A percentile compares a stretch with the other conserved stretches of the same genome.
phyloP scores from a whole-genome alignment of 2,113 vertebrate genomes.

The Eclectus roratus region DNA sequence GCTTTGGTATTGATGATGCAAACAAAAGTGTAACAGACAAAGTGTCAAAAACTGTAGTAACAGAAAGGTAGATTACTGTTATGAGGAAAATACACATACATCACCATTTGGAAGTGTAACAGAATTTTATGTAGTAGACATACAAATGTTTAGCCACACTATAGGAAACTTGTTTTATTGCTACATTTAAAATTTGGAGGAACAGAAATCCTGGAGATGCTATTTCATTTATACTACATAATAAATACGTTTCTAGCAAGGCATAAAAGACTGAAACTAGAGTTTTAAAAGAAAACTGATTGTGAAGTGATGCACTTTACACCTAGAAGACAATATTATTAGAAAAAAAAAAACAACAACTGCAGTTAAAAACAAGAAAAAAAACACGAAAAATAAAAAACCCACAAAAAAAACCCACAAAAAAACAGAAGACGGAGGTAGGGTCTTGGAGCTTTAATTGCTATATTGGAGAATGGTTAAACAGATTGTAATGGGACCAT shows the following conservation, averaged over 20 bases:
- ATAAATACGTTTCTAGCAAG: not conserved
- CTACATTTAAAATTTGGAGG: not conserved
- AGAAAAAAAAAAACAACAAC: not conserved
- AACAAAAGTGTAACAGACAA: not conserved
- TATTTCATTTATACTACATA: conserved; percentile 9
- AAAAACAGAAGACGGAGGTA: not conserved
- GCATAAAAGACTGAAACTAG: not conserved
- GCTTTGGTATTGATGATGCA: not conserved
- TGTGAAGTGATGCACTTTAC: not conserved
- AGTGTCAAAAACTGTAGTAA: not conserved
- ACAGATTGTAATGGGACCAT: not conserved
- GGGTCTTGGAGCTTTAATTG: not conserved
- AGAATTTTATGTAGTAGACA: not conserved
- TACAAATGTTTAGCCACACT: not conserved
- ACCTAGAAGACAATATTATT: not conserved
- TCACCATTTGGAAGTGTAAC: not conserved
- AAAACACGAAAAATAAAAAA: too few species aligned
- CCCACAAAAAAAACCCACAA: not conserved
- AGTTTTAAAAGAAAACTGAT: not conserved
- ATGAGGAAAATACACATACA: not conserved
- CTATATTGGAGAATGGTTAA: not conserved
- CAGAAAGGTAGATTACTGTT: not conserved
- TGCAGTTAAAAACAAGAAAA: not conserved
- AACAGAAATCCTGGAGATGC: not conserved
- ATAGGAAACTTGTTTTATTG: not conserved